Conservation (phyloP, 1,140 invertebrate species). For the Mizuhopecten yessoensis region DNA sequence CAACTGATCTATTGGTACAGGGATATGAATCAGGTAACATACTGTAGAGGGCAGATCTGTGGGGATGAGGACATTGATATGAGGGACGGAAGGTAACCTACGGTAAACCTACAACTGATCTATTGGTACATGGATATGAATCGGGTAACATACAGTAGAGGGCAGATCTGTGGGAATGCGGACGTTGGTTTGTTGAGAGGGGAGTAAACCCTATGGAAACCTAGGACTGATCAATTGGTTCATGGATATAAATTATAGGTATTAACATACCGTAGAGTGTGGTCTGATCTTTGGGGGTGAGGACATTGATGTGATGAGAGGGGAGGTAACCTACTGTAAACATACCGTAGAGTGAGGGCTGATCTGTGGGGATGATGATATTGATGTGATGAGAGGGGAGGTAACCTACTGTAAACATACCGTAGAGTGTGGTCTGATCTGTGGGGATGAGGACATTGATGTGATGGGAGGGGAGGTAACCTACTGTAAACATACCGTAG, state of each 20-base stretch:
- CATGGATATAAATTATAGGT: neutral
- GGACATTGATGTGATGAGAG: neutral
- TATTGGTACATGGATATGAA: neutral
- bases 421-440: too few relatives aligned
- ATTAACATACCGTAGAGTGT: neutral
- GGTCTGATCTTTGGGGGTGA: neutral
- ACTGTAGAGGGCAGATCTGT: neutral
- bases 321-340: too few relatives aligned
- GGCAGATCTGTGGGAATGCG: neutral
- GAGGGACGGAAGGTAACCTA: neutral
- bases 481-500: too few relatives aligned
- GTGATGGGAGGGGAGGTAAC: too few relatives aligned
- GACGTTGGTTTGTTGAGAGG: neutral
- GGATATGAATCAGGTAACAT: neutral
- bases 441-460: too few relatives aligned
- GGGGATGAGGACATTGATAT: too few relatives aligned
- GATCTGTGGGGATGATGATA: slow-evolving; percentile 1
- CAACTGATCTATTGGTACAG: too few relatives aligned
- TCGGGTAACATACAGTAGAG: too few relatives aligned
- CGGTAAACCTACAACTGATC: neutral
- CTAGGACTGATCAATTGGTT: too few relatives aligned
- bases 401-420: too few relatives aligned
- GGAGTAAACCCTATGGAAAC: too few relatives aligned
- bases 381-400: neutral
- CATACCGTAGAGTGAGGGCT: slow-evolving; percentile 63